Evolutionary conservation across 2,888 invertebrate species (phyloP), one percentile per base, ranked within the genome.

Genomic region (Helobdella robusta): DNA sequence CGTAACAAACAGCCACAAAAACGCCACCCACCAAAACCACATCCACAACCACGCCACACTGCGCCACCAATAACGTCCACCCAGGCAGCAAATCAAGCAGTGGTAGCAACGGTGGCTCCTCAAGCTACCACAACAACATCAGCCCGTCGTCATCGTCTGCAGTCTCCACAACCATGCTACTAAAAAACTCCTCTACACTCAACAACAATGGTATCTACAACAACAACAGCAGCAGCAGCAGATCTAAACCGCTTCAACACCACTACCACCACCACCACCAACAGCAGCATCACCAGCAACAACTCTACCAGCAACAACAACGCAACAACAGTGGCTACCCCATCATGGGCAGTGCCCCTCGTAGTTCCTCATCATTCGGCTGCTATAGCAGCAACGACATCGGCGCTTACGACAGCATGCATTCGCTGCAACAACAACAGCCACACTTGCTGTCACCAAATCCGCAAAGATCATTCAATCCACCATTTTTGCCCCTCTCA

Each of bases 151-250:
- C 56, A n/a, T n/a, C 56, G 8, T 59, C 59, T 3, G 46, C 48
- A 20, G 62, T 62, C 23, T 62, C 62, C 20, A 50, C 62, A 18
- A 62, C 62, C 32, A 62, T 62, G 62, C 20, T 62, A 50, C 18
- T 62, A 15, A 62, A 62, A 35, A 46, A 46, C 28, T n/a, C 28
- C 15, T 44, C 28, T 28, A 5, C 6, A n/a, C 11, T 54, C 18
- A 46, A 62, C 34, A 50, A 34, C 1, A 30, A 28, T 20, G 56
- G 56, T n/a, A n/a, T 11, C 11, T n/a, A 40, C n/a, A 56, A 30
- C 30, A 32, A 32, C 1, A 28, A 56, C 30, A 30, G 20, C 2
- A 28, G 32, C 28, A 30, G 28, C 28, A 48, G 48, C 15, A 44
- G 62, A 20, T 50, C 62, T 30, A 62, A 62, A 28, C 48, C 46